Percentiles rank a stretch among this genome's conserved stretches.
Evolutionary conservation across 1,140 invertebrate genomes (phyloP).

Genomic region (Drosophila trapezifrons): DNA sequence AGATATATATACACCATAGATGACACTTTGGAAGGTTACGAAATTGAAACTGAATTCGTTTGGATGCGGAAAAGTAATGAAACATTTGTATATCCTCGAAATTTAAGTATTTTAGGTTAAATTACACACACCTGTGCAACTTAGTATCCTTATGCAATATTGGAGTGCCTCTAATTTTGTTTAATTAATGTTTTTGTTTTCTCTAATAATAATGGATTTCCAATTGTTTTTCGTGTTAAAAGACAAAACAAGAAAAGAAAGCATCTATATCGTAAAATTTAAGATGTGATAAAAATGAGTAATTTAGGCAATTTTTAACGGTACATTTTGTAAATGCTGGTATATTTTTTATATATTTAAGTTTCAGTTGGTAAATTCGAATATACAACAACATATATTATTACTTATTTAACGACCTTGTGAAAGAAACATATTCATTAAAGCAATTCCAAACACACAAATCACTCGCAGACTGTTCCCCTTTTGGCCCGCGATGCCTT

Average conservation of each 20-base stretch:
- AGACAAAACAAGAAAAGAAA: conserved; percentile 36
- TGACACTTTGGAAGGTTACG: conserved; percentile 49
- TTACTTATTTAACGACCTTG: conserved; percentile 59
- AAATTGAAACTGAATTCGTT: conserved; percentile 56
- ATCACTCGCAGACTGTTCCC: conserved; percentile 72
- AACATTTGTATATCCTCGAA: conserved; percentile 48
- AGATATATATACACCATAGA: conserved; percentile 48
- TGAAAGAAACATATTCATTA: conserved; percentile 54
- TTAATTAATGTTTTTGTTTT: conserved; percentile 49
- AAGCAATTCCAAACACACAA: conserved; percentile 62
- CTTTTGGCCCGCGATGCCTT: conserved; percentile 54
- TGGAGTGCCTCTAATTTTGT: conserved; percentile 83
- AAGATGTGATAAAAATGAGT: conserved; percentile 78
- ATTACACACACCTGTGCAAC: conserved; percentile 69
- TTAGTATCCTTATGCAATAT: conserved; percentile 83
- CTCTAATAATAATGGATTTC: conserved; percentile 35
- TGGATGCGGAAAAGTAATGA: conserved; percentile 51
- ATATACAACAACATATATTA: conserved; percentile 36
- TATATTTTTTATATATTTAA: conserved; percentile 70
- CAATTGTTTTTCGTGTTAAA: conserved; percentile 48
- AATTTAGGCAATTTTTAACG: conserved; percentile 79
- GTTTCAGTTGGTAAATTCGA: conserved; percentile 62
- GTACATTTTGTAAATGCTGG: conserved; percentile 76
- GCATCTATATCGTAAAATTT: conserved; percentile 70
- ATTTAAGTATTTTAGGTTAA: conserved; percentile 46